A percentile compares a stretch with the other conserved stretches of the same genome.
Conservation (phyloP, 2,113 vertebrate genomes). For the Bos indicus region DNA sequence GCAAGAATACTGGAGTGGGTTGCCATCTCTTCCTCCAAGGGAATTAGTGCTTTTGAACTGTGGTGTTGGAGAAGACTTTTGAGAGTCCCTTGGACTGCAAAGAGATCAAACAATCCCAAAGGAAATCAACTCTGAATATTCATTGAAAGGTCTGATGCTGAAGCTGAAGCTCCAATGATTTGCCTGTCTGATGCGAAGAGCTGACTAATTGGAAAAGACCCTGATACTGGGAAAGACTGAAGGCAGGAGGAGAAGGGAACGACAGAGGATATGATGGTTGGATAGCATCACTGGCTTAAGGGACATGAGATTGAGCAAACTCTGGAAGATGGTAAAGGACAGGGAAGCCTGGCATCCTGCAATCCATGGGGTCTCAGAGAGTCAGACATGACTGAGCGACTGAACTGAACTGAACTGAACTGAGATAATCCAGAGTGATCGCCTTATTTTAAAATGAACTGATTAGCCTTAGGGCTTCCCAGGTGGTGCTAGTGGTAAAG, state of each 20-base stretch:
- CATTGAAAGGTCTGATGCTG: not conserved
- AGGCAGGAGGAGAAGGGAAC: not conserved
- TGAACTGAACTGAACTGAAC: not conserved
- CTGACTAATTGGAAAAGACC: not conserved
- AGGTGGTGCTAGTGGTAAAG: not conserved
- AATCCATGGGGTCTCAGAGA: not conserved
- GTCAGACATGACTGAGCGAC: rapidly evolving
- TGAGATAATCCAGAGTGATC: not conserved
- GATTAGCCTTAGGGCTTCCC: not conserved
- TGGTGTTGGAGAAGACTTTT: not conserved
- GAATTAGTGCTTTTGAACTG: not conserved
- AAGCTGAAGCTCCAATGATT: not conserved
- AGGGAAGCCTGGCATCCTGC: not conserved
- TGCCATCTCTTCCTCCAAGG: not conserved
- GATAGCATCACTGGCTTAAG: not conserved
- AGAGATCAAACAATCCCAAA: not conserved
- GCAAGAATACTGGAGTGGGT: not conserved
- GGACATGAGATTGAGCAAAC: not conserved
- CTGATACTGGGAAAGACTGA: not conserved
- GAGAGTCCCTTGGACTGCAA: not conserved
- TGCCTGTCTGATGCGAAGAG: not conserved
- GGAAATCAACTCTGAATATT: not conserved
- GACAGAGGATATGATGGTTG: not conserved
- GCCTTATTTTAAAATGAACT: not conserved
- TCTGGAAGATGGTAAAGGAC: not conserved